phyloP scores from a whole-genome alignment of 1,140 invertebrate species.

The Lepidurus arcticus region DNA sequence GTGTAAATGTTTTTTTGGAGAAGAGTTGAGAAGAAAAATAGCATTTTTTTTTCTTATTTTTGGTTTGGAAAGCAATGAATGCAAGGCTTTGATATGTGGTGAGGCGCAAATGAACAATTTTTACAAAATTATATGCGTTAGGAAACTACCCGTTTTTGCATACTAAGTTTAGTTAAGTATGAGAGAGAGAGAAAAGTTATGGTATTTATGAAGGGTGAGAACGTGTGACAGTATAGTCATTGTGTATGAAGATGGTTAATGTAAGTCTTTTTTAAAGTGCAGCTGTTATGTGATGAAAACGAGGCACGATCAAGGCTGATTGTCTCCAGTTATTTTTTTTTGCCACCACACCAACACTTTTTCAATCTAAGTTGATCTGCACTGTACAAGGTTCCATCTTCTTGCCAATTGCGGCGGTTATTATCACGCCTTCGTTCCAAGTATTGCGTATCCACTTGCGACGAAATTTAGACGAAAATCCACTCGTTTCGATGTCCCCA shows the following conservation, averaged over 20 bases:
- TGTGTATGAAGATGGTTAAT: not conserved
- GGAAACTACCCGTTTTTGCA: conserved; percentile 21
- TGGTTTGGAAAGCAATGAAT: conserved; percentile 3
- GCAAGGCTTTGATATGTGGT: conserved; percentile 17
- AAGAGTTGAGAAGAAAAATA: conserved; percentile 1
- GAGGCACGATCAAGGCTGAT: conserved; percentile 20
- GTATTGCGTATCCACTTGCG: not conserved
- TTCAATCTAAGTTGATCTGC: not conserved
- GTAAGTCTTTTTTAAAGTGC: conserved; percentile 16
- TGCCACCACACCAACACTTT: conserved; percentile 20
- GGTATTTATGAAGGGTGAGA: not conserved
- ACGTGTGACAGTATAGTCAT: not conserved
- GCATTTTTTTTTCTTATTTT: not conserved
- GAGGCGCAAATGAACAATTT: conserved; percentile 6
- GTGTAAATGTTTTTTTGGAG: not conserved
- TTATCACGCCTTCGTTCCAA: not conserved
- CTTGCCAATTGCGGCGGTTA: not conserved
- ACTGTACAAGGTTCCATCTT: not conserved
- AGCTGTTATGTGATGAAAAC: conserved; percentile 19
- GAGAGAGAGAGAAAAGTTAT: not conserved
- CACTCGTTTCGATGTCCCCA: not conserved
- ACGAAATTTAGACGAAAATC: not conserved
- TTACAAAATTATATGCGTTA: conserved; percentile 12
- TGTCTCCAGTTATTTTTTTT: conserved; percentile 8
- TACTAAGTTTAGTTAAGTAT: conserved; percentile 2